Evolutionary conservation across 1,140 invertebrate species (phyloP).

Genomic region (Amyelois transitella): DNA sequence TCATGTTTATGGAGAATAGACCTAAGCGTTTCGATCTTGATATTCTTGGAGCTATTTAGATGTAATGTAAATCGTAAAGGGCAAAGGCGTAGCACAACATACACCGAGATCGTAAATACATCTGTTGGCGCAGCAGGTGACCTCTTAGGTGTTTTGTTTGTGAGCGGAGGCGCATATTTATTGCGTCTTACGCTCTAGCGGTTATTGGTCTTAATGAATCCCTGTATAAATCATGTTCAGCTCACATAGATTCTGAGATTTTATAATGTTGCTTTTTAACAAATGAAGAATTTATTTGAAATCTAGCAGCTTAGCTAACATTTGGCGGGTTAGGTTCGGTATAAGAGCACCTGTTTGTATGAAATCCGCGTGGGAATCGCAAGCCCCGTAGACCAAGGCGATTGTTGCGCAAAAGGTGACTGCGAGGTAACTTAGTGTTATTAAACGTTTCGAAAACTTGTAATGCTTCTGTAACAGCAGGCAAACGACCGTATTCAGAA

Average conservation of each 20-base stretch:
- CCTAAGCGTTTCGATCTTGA: constrained; percentile 21
- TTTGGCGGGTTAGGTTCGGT: constrained; percentile 1
- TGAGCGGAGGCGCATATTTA: constrained; percentile 53
- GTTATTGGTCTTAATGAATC: constrained; percentile 18
- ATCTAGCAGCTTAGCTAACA: not conserved
- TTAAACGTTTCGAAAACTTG: not conserved
- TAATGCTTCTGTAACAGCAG: no score
- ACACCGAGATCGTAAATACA: constrained; percentile 55
- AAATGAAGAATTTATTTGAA: not conserved
- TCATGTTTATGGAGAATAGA: not conserved
- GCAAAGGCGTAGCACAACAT: constrained; percentile 54
- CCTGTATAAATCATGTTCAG: constrained; percentile 21
- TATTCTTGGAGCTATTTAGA: constrained; percentile 48
- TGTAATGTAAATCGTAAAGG: constrained; percentile 60
- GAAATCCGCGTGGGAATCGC: constrained; percentile 68
- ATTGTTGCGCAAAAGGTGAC: constrained; percentile 38
- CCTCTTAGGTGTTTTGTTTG: constrained; percentile 61
- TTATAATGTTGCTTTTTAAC: not conserved
- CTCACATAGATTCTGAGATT: not conserved
- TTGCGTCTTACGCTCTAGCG: constrained; percentile 39
- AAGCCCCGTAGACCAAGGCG: constrained; percentile 21
- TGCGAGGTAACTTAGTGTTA: not conserved
- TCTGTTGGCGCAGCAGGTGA: constrained; percentile 64
- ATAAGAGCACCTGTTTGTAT: constrained; percentile 53
- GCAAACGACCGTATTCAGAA: no score